Evolutionary conservation across 2,888 invertebrate species (phyloP).

Genomic region (Mimachlamys varia): DNA sequence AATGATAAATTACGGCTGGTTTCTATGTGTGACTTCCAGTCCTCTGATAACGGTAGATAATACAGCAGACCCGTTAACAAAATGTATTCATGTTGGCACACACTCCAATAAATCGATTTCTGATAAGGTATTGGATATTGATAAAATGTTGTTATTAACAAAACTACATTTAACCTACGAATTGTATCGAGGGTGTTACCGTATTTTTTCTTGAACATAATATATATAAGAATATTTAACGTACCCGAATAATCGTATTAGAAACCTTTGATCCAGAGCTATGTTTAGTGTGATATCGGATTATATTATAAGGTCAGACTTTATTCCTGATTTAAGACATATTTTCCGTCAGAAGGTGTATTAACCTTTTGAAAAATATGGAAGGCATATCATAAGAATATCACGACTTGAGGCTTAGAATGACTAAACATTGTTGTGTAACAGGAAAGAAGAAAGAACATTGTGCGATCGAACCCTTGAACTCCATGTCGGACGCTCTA

Average conservation of each 20-base stretch:
- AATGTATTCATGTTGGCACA: not conserved
- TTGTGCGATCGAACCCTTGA: too few species aligned
- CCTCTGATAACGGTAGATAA: not conserved
- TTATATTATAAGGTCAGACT: not conserved
- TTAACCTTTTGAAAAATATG: not conserved
- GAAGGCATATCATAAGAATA: not conserved
- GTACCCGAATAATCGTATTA: too few species aligned
- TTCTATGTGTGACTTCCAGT: not conserved
- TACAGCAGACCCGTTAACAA: not conserved
- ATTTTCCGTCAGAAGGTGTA: not conserved
- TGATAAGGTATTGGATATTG: slow-evolving; percentile 26
- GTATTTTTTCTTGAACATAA: not conserved
- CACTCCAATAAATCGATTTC: not conserved
- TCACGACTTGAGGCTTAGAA: not conserved
- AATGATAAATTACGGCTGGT: not conserved
- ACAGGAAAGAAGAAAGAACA: too few species aligned
- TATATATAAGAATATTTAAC: too few species aligned
- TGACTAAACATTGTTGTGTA: too few species aligned
- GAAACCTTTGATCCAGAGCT: too few species aligned
- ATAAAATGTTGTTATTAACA: not conserved
- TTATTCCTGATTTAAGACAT: not conserved
- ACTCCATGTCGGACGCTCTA: too few species aligned
- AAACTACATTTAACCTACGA: not conserved
- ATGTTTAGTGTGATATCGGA: too few species aligned
- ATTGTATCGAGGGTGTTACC: not conserved